Base-by-base conservation (phyloP, 2,888 invertebrate species). In the Argyresthia albistria region DNA sequence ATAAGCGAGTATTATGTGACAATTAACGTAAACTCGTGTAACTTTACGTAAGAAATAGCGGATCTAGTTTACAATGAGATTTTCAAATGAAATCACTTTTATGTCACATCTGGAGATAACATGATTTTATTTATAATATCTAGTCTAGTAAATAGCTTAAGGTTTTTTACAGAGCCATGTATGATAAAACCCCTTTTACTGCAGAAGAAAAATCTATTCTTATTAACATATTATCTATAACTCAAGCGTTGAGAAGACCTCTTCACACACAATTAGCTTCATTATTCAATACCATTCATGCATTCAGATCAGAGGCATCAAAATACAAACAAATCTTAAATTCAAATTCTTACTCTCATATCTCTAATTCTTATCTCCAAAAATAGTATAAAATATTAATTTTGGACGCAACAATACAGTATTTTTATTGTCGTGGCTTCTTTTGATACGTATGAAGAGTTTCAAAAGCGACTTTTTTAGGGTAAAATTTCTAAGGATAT, bases 241-340 rank as follows among this genome's bases (percentile, higher is more conserved):
- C 71, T 67, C 61, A 15, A 63, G 58, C 58, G 60, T 63, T 57
- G 16, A 51, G 36, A 45, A 11, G 37, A 51, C 14, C 37, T 61
- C 75, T 83, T 87, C 84, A 86, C 86, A 86, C 86, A 86, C 83
- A 84, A 87, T 87, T 87, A 87, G 82, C 69, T 76, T 57, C 70
- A 81, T 86, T 80, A 83, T 81, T 70, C 70, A 59, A 69, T 69
- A 66, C 68, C 65, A 75, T 76, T 73, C 73, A 68, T 57, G n/a
- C 46, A 53, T 54, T 53, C 54, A 66, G 58, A 61, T 53, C 54
- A 66, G 58, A 61, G 56, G 60, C 64, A 62, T 66, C 64, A 68
- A 69, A 71, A 75, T 71, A 75, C 69, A 75, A 76, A 76, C 70
- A 76, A 70, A 84, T 83, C 70, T 78, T 63, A 79, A 81, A 79